Evolutionary conservation across 2,888 invertebrate species (phyloP).

Genomic region (Nemotelus nigrinus): DNA sequence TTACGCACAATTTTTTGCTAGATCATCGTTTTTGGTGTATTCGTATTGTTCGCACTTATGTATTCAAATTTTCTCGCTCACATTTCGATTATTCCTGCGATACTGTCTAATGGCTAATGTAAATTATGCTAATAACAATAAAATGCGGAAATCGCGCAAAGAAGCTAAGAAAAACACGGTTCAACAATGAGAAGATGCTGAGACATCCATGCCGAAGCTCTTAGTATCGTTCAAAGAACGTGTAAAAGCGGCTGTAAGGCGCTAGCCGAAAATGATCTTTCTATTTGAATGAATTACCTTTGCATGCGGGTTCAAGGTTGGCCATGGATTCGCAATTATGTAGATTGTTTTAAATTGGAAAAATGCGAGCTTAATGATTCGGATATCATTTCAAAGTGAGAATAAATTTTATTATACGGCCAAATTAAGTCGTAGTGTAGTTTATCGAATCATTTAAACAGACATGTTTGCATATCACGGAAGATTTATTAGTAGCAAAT

Average conservation of each 20-base stretch:
- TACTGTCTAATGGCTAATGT: background rate
- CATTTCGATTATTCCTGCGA: background rate
- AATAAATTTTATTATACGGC: background rate
- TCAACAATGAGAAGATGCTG: background rate
- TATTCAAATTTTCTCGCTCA: background rate
- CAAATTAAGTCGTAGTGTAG: background rate
- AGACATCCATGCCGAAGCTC: background rate
- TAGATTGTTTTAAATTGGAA: background rate
- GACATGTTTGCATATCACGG: no score
- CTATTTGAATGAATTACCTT: background rate
- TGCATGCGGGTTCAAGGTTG: background rate
- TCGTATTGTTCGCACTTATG: no score
- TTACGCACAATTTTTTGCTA: no score
- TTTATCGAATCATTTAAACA: background rate
- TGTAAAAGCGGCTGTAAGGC: background rate
- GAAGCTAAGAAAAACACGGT: background rate
- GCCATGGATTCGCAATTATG: background rate
- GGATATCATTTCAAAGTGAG: background rate
- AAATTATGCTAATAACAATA: background rate
- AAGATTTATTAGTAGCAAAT: no score
- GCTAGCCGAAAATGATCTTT: background rate
- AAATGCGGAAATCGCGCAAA: background rate
- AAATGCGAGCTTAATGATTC: background rate
- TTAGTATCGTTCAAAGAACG: background rate
- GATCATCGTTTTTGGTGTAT: no score